Evolutionary conservation across 2,797 vertebrate species (phyloP).

Genomic region (Perodicticus potto): DNA sequence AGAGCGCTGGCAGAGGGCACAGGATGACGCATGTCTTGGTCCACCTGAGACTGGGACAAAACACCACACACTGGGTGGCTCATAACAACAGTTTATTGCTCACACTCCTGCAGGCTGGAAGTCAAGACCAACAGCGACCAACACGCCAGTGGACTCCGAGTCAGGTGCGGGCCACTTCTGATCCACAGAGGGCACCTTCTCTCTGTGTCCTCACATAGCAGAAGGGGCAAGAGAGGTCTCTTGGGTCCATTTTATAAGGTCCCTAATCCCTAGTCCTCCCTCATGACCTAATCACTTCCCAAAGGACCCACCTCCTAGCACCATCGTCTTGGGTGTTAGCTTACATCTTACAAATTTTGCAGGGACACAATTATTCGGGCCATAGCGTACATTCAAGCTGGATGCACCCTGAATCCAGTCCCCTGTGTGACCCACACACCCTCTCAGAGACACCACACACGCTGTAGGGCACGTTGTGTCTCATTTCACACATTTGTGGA

Average conservation of each 20-base stretch:
- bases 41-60: background rate
- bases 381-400: background rate
- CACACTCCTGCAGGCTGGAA: background rate
- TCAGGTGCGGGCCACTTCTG: background rate
- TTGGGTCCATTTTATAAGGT: background rate
- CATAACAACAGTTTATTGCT: no score
- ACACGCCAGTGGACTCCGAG: background rate
- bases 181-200: background rate
- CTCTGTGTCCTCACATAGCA: background rate
- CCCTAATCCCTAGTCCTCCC: no score
- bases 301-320: background rate
- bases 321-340: background rate
- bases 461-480: background rate
- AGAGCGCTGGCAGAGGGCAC: background rate
- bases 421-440: background rate
- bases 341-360: background rate
- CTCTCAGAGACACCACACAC: background rate
- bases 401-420: background rate
- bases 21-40: fast-evolving
- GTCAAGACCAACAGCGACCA: no score
- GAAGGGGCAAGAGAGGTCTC: no score
- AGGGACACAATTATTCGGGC: background rate
- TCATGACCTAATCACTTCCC: background rate
- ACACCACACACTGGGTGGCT: background rate
- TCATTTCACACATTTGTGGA: background rate